A percentile compares a stretch with the other conserved stretches of the same genome.
Evolutionary conservation across 2,113 vertebrate species (phyloP).

Genomic region (Zeus faber): DNA sequence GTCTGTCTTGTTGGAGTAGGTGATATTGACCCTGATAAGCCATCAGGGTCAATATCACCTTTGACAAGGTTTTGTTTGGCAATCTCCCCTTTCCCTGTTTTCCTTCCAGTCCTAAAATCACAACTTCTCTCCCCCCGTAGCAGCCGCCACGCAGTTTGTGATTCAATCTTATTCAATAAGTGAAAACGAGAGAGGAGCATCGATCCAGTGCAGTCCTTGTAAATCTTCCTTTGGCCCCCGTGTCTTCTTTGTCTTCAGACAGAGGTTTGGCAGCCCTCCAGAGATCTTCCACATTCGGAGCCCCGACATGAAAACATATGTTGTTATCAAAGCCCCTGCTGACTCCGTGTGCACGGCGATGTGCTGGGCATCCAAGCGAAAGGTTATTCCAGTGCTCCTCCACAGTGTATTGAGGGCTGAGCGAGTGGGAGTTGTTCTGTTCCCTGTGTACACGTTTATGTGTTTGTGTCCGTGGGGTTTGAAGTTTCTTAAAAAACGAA

Average conservation of each 20-base stretch:
- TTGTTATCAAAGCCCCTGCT: slow-evolving; percentile 38
- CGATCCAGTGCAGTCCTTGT: slow-evolving; percentile 27
- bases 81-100: neutral
- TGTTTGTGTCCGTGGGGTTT: slow-evolving; percentile 7
- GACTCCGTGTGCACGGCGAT: slow-evolving; percentile 15
- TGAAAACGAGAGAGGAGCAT: slow-evolving; percentile 17
- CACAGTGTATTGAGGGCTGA: slow-evolving; percentile 15
- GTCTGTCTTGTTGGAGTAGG: too few species aligned
- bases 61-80: neutral
- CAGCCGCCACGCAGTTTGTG: slow-evolving; percentile 8
- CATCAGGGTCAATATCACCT: too few species aligned
- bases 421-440: slow-evolving; percentile 32
- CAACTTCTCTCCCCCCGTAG: neutral
- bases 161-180: too few species aligned
- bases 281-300: slow-evolving; percentile 35
- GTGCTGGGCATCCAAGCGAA: slow-evolving; percentile 32
- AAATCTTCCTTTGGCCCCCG: slow-evolving; percentile 33
- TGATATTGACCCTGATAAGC: too few species aligned
- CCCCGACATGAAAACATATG: slow-evolving; percentile 56
- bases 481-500: too few species aligned
- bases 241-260: slow-evolving; percentile 31
- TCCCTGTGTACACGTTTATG: neutral
- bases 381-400: slow-evolving; percentile 18
- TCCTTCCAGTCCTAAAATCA: too few species aligned
- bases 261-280: slow-evolving; percentile 27